A percentile compares a stretch with the other conserved stretches of the same genome.
phyloP scores from a whole-genome alignment of 64 coral and sea anemone genomes.

The Montipora capricornis region DNA sequence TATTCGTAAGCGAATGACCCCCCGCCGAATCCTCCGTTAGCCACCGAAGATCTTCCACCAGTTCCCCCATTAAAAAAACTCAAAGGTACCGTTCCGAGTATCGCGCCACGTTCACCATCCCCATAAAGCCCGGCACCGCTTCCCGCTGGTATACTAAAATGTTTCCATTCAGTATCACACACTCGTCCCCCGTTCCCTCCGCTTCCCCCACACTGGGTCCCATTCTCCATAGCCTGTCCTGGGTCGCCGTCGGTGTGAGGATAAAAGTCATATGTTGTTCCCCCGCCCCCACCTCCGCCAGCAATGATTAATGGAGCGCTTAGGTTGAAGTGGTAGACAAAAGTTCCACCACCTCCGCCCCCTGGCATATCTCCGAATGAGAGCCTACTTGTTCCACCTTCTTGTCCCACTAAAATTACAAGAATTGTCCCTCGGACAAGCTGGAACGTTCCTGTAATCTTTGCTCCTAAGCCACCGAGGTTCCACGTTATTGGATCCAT shows the following conservation, averaged over 20 bases:
- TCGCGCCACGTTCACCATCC: neutral
- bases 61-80: slow-evolving; percentile 59
- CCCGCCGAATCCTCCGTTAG: slow-evolving; percentile 67
- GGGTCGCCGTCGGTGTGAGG: slow-evolving; percentile 63
- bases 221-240: slow-evolving; percentile 47
- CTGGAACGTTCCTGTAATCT: slow-evolving; percentile 39
- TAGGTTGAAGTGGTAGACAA: slow-evolving; percentile 8
- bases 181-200: slow-evolving; percentile 34
- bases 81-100: neutral
- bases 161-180: neutral
- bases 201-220: slow-evolving; percentile 48
- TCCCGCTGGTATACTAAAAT: neutral
- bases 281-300: slow-evolving; percentile 81
- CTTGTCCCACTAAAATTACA: slow-evolving; percentile 73
- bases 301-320: slow-evolving; percentile 71
- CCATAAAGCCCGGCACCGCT: slow-evolving; percentile 24
- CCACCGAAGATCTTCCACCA: neutral
- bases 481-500: neutral
- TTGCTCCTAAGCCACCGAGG: slow-evolving; percentile 52
- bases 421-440: slow-evolving; percentile 21
- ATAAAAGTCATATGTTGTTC: neutral
- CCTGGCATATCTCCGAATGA: neutral
- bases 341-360: slow-evolving; percentile 76
- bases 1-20: slow-evolving; percentile 18
- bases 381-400: neutral